phyloP scores from a whole-genome alignment of 2,113 vertebrate genomes.

The Onychostoma macrolepis region DNA sequence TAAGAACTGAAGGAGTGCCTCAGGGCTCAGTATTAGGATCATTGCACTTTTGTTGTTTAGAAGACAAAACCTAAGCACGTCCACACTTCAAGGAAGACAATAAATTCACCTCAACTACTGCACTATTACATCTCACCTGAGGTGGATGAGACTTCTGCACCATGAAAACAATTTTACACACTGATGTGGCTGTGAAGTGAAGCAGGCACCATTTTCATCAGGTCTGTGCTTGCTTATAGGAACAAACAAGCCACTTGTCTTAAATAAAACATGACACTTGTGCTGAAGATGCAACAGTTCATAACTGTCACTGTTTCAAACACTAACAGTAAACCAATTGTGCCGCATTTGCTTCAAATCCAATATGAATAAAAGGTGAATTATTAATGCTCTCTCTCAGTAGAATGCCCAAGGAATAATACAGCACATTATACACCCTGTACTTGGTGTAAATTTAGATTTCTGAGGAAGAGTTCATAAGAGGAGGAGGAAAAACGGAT shows the following conservation, averaged over 20 bases:
- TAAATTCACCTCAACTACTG: neutral
- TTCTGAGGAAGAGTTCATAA: neutral
- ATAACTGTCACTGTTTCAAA: constrained; percentile 43
- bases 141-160: neutral
- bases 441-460: constrained; percentile 6
- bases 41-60: neutral
- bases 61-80: neutral
- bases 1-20: neutral
- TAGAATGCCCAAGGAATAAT: neutral
- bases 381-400: constrained; percentile 63
- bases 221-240: constrained; percentile 54
- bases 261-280: constrained; percentile 71
- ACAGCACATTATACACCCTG: neutral
- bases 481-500: neutral
- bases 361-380: constrained; percentile 63
- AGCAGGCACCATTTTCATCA: constrained; percentile 64
- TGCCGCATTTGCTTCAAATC: constrained; percentile 61
- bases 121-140: neutral
- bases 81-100: neutral
- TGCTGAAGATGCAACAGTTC: constrained; percentile 64
- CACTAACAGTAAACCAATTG: constrained; percentile 63
- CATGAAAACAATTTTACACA: constrained; percentile 46
- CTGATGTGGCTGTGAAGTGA: constrained; percentile 59
- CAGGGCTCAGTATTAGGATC: constrained; percentile 22
- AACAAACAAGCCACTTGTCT: constrained; percentile 53